These are phyloP conservation scores for Tetrax tetrax DNA, from an alignment of 2,113 vertebrate genomes.

Conservation along the genomic window DNA sequence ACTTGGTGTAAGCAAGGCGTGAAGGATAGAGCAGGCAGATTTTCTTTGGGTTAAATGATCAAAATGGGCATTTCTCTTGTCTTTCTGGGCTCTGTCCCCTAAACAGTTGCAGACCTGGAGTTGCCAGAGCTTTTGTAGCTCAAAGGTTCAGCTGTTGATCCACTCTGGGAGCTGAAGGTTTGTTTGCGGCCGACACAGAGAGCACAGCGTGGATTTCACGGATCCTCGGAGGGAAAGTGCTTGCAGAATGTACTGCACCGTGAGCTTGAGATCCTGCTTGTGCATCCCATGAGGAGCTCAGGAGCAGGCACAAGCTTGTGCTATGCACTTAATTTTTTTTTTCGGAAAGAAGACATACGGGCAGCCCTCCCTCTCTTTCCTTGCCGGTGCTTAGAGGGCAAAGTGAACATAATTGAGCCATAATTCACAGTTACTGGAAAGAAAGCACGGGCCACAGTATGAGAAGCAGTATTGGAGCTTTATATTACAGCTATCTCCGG, in stretches of 20 bases:
- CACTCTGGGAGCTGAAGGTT: neutral
- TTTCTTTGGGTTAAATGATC: neutral
- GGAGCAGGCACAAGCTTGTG: no score
- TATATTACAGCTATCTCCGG: slow-evolving; percentile 1
- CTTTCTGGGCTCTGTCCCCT: neutral
- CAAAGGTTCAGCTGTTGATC: neutral
- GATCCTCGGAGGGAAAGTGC: neutral
- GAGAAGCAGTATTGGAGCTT: neutral
- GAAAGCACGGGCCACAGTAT: neutral
- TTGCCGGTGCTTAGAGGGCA: slow-evolving; percentile 3
- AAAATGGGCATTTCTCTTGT: neutral
- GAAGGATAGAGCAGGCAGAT: accelerated
- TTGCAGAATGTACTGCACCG: accelerated
- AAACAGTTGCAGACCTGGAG: neutral
- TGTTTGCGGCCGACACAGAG: accelerated
- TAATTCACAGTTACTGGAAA: slow-evolving; percentile 34
- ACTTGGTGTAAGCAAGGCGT: neutral
- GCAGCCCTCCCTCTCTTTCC: neutral
- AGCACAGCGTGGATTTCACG: neutral
- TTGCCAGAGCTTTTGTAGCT: neutral
- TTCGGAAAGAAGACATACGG: neutral
- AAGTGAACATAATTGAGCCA: slow-evolving; percentile 42
- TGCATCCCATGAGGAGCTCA: accelerated
- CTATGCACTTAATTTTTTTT: neutral
- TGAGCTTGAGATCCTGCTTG: neutral